Percentiles rank a stretch among this genome's conserved stretches.
phyloP scores from a whole-genome alignment of 1,140 invertebrate species.

The Choristoneura fumiferana region DNA sequence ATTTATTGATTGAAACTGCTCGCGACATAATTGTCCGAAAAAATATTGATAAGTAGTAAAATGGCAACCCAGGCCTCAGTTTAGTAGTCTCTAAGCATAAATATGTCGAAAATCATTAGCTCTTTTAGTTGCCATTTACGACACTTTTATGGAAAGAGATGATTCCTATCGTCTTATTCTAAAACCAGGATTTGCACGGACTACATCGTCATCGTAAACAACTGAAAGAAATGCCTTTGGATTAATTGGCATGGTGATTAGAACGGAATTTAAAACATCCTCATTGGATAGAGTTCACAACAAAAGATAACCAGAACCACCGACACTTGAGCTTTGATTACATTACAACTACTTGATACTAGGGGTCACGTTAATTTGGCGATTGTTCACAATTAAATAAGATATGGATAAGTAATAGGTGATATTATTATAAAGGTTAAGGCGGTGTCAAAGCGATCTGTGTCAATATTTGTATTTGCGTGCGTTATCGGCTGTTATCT shows the following conservation, averaged over 20 bases:
- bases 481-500: slow-evolving; percentile 35
- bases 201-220: not conserved
- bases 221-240: not conserved
- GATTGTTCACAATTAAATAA: slow-evolving; percentile 43
- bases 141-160: too few relatives aligned
- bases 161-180: too few relatives aligned
- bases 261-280: slow-evolving; percentile 14
- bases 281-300: slow-evolving; percentile 8
- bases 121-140: too few relatives aligned
- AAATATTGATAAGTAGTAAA: too few relatives aligned
- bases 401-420: slow-evolving; percentile 58
- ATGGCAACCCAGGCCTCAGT: too few relatives aligned
- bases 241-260: not conserved
- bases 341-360: too few relatives aligned
- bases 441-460: slow-evolving; percentile 53
- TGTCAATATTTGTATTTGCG: slow-evolving; percentile 67
- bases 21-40: too few relatives aligned
- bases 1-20: too few relatives aligned
- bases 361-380: not conserved
- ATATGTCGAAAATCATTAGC: too few relatives aligned
- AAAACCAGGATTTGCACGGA: too few relatives aligned
- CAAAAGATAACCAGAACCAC: slow-evolving; percentile 8
- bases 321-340: not conserved
- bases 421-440: slow-evolving; percentile 61
- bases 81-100: too few relatives aligned